Evolutionary conservation across 1,140 invertebrate genomes (phyloP).

Genomic region (Lepidurus arcticus): DNA sequence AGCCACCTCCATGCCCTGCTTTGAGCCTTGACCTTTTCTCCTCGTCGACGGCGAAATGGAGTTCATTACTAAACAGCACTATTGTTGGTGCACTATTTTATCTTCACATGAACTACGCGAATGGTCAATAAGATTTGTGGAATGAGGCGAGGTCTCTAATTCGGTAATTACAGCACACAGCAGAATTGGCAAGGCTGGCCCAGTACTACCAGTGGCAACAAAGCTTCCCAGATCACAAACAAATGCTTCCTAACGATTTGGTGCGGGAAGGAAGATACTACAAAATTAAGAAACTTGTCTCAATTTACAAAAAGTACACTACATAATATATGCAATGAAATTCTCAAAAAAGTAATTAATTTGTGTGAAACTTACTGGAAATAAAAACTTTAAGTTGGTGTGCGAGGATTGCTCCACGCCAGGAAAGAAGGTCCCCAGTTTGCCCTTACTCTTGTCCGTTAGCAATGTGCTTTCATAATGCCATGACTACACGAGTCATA

Average conservation of each 20-base stretch:
- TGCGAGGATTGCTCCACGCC: not conserved
- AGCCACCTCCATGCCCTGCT: slow-evolving; percentile 12
- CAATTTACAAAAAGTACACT: not conserved
- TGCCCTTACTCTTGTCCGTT: not conserved
- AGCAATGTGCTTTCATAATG: not conserved
- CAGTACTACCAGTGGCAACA: not conserved
- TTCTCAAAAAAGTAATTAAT: too few relatives aligned
- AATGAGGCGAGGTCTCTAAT: not conserved
- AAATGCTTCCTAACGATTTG: not conserved
- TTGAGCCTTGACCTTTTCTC: slow-evolving; percentile 10
- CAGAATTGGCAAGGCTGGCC: not conserved
- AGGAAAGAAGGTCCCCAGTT: not conserved
- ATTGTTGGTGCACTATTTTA: not conserved
- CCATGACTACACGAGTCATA: not conserved
- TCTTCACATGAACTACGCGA: not conserved
- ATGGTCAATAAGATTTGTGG: not conserved
- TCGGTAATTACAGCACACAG: not conserved
- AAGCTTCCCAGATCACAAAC: not conserved
- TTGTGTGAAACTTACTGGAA: not conserved
- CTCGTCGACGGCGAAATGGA: not conserved
- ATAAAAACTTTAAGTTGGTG: not conserved
- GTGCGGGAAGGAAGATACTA: not conserved
- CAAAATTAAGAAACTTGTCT: not conserved
- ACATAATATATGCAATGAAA: too few relatives aligned
- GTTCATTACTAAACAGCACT: not conserved